Conservation (phyloP, 1,140 invertebrate species). For the Bombus picipes region DNA sequence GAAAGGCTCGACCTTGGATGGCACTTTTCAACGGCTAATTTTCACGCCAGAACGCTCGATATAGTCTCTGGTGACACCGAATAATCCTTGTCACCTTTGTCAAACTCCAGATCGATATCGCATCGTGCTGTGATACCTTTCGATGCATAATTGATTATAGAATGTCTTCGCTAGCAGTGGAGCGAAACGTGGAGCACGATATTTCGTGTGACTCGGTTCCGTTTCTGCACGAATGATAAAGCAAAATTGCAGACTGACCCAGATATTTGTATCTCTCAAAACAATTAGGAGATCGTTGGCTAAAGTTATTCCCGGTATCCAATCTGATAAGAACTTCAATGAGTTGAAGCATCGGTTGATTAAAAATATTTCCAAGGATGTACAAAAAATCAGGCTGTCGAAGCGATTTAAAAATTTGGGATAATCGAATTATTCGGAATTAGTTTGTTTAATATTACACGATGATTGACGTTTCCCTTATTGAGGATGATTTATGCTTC, state of each 20-base stretch:
- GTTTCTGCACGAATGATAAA: not conserved
- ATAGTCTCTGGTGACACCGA: not conserved
- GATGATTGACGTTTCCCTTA: not conserved
- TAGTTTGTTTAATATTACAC: not conserved
- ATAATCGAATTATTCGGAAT: not conserved
- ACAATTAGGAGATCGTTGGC: conserved; percentile 1
- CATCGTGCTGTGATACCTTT: not conserved
- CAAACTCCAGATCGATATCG: conserved; percentile 34
- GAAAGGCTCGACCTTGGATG: not conserved
- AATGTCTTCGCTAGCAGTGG: not conserved
- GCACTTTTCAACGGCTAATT: not conserved
- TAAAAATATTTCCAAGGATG: not conserved
- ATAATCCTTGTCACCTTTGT: conserved; percentile 21
- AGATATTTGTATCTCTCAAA: conserved; percentile 12
- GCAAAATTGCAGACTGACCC: not conserved
- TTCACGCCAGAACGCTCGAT: not conserved
- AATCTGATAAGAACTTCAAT: conserved; percentile 7
- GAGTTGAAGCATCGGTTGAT: not conserved
- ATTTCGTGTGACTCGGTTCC: not conserved
- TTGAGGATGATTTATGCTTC: not conserved
- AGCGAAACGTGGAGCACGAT: not conserved
- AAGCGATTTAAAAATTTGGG: not conserved
- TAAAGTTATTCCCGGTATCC: not conserved
- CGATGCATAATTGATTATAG: conserved; percentile 17
- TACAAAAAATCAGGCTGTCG: no score